These are phyloP conservation scores for Girardinus metallicus DNA, from an alignment of 2,797 vertebrate genomes.

Conservation along the genomic window DNA sequence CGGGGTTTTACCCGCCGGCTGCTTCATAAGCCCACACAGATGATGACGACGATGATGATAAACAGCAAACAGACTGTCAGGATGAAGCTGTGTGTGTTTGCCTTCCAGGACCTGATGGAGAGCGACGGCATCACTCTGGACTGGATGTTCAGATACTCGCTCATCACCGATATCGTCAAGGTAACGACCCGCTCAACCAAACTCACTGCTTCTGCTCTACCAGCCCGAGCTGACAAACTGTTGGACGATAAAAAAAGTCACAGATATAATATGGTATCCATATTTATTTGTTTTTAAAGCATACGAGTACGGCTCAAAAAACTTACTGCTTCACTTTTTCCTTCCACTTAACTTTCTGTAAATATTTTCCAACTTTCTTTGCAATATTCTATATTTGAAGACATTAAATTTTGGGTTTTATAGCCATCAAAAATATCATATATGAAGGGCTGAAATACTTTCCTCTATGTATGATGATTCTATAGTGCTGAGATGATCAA, in stretches of 20 bases:
- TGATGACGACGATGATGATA: not conserved
- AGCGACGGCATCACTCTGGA: conserved; percentile 93
- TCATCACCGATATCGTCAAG: conserved; percentile 92
- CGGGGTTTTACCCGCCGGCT: not conserved
- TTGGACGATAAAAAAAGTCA: not conserved
- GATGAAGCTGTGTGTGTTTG: conserved; percentile 10
- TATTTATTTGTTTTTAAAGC: not conserved
- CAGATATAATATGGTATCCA: not conserved
- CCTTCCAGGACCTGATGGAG: conserved; percentile 89
- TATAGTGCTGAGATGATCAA: not conserved
- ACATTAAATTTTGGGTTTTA: not conserved
- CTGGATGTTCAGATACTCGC: conserved; percentile 96
- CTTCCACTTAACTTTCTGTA: not conserved
- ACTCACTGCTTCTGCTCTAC: not conserved
- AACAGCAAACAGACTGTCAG: not conserved
- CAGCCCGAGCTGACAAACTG: not conserved
- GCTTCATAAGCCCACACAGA: not conserved
- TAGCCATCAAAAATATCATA: not conserved
- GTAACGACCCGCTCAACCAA: conserved; percentile 60
- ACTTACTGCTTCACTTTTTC: not conserved
- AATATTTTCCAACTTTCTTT: not conserved
- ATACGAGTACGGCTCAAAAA: not conserved
- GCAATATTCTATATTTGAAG: not conserved
- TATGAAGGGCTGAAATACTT: not conserved
- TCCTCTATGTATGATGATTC: not conserved